These are phyloP conservation scores for Metellina segmentata DNA, from an alignment of 2,888 invertebrate species.

Conservation along the genomic window DNA sequence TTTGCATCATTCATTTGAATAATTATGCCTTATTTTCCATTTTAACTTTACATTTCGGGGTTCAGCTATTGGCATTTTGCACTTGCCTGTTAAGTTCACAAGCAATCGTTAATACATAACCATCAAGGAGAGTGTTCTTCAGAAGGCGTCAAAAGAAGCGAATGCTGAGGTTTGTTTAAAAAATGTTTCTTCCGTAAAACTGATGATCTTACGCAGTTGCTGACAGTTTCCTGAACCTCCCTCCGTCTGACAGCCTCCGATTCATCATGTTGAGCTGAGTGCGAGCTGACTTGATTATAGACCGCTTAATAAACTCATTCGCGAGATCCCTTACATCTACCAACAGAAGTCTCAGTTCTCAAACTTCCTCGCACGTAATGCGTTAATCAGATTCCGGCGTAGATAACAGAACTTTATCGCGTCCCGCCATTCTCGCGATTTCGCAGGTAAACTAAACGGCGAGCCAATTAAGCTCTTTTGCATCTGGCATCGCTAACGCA, in stretches of 20 bases:
- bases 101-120: too few species aligned
- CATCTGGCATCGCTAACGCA: conserved; percentile 29
- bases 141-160: too few species aligned
- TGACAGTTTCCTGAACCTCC: too few species aligned
- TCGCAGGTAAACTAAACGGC: conserved; percentile 47
- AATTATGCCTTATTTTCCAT: too few species aligned
- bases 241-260: not conserved
- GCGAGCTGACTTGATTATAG: conserved; percentile 11
- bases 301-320: conserved; percentile 39
- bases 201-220: too few species aligned
- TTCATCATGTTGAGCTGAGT: not conserved
- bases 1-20: too few species aligned
- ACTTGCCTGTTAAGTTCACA: too few species aligned
- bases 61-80: too few species aligned
- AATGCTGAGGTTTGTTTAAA: too few species aligned
- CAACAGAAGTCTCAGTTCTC: conserved; percentile 21
- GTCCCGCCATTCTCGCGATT: not conserved
- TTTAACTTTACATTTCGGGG: too few species aligned
- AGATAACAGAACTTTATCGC: conserved; percentile 41
- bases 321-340: conserved; percentile 13
- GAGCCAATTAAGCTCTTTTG: conserved; percentile 39
- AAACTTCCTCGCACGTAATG: conserved; percentile 55
- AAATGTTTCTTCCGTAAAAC: too few species aligned
- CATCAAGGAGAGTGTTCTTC: too few species aligned
- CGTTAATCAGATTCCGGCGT: conserved; percentile 44